These are phyloP conservation scores for Ormyrus pomaceus DNA, from an alignment of 2,888 invertebrate species.

Conservation along the genomic window DNA sequence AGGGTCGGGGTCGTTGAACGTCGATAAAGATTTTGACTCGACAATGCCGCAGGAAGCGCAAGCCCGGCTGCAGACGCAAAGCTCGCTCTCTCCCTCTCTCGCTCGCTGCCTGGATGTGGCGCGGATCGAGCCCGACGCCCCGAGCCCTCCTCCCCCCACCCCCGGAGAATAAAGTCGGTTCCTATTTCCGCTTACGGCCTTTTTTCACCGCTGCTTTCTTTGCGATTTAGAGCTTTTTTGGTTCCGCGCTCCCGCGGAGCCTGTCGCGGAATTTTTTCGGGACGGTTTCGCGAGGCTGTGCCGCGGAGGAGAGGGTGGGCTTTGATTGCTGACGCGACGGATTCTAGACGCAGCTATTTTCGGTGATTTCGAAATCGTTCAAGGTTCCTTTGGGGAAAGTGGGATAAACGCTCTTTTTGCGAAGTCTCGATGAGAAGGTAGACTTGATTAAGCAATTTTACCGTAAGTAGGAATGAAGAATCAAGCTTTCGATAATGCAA, in stretches of 20 bases:
- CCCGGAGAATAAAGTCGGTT: too few species aligned
- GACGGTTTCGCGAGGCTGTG: neutral
- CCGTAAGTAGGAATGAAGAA: too few species aligned
- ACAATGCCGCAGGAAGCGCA: constrained; percentile 62
- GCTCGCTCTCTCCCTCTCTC: neutral
- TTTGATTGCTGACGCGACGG: constrained; percentile 13
- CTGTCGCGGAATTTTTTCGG: neutral
- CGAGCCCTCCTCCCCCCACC: too few species aligned
- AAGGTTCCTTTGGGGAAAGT: too few species aligned
- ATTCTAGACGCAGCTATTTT: too few species aligned
- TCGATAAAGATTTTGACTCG: constrained; percentile 75
- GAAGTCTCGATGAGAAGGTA: too few species aligned
- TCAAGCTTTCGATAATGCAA: too few species aligned
- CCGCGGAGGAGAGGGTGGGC: neutral
- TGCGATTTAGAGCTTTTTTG: neutral
- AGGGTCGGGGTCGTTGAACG: constrained; percentile 76
- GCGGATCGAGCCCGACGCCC: too few species aligned
- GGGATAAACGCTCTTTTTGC: too few species aligned
- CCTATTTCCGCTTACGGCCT: too few species aligned
- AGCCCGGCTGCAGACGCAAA: constrained; percentile 31
- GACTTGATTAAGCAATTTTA: too few species aligned
- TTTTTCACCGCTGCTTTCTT: neutral
- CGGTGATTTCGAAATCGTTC: too few species aligned
- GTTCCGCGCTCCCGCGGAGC: neutral
- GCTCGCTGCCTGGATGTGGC: neutral